Conservation (phyloP, 2,888 invertebrate species). For the Volucella bombylans region DNA sequence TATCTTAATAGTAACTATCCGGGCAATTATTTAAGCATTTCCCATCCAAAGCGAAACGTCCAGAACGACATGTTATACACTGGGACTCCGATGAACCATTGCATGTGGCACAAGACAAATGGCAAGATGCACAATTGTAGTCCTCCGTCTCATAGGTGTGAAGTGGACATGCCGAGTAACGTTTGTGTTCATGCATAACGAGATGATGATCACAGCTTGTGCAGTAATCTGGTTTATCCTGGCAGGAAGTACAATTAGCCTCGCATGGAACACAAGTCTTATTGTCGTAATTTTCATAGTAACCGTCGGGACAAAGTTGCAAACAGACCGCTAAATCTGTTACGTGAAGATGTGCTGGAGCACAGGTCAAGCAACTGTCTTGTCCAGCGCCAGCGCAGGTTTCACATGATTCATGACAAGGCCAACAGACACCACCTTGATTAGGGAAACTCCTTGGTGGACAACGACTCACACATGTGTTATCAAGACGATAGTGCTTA, state of each 20-base stretch:
- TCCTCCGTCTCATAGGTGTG: slow-evolving; percentile 93
- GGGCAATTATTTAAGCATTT: slow-evolving; percentile 89
- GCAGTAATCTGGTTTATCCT: slow-evolving; percentile 91
- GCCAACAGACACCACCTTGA: slow-evolving; percentile 91
- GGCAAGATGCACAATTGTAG: slow-evolving; percentile 91
- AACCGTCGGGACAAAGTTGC: slow-evolving; percentile 94
- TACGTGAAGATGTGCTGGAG: slow-evolving; percentile 91
- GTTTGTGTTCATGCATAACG: slow-evolving; percentile 91
- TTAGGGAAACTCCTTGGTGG: slow-evolving; percentile 93
- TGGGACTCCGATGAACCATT: slow-evolving; percentile 89
- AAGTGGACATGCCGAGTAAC: slow-evolving; percentile 91
- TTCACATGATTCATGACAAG: slow-evolving; percentile 94
- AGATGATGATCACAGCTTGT: slow-evolving; percentile 94
- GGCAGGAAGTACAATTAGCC: slow-evolving; percentile 92
- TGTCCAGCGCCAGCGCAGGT: slow-evolving; percentile 94
- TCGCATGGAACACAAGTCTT: slow-evolving; percentile 93
- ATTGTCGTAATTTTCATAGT: slow-evolving; percentile 90
- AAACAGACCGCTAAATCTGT: slow-evolving; percentile 93
- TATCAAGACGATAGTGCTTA: slow-evolving; percentile 90
- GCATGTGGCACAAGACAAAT: slow-evolving; percentile 91
- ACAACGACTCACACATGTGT: slow-evolving; percentile 92
- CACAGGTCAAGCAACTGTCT: slow-evolving; percentile 92
- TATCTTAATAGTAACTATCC: slow-evolving; percentile 89
- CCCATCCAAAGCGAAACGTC: slow-evolving; percentile 88
- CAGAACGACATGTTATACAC: slow-evolving; percentile 91